Percentiles rank a stretch among this genome's conserved stretches.
These are phyloP conservation scores for Trematocara macrostoma DNA, from an alignment of 2,113 vertebrate genomes.

Conservation along the genomic window DNA sequence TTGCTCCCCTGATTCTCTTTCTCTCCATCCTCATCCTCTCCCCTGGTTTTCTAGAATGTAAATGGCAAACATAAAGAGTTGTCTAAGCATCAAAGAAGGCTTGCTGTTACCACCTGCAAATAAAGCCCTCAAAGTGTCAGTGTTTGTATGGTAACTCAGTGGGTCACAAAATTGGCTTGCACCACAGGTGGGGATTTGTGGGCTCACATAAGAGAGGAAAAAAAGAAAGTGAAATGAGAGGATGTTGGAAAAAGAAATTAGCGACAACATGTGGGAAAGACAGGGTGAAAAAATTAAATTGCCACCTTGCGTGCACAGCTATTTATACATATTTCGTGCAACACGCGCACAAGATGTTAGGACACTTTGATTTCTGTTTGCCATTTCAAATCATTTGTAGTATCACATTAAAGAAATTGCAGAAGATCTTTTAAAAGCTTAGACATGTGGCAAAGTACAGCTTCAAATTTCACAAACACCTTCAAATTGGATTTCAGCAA, in stretches of 20 bases:
- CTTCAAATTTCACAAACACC: background rate
- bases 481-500: conserved; percentile 21
- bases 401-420: background rate
- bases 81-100: conserved; percentile 46
- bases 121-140: conserved; percentile 29
- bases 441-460: background rate
- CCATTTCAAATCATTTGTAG: background rate
- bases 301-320: background rate
- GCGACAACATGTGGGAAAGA: background rate
- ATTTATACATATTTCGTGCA: background rate
- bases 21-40: background rate
- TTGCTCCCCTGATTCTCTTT: background rate
- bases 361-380: background rate
- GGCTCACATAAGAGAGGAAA: background rate
- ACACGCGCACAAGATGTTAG: background rate
- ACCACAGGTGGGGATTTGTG: background rate
- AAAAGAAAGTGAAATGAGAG: background rate
- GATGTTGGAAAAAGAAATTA: background rate
- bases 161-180: conserved; percentile 35
- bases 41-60: conserved; percentile 34
- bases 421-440: background rate
- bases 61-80: conserved; percentile 40
- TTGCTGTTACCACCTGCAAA: conserved; percentile 28
- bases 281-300: background rate
- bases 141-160: conserved; percentile 42